Evolutionary conservation across 1,140 invertebrate genomes (phyloP).

Genomic region (Dysdera silvatica): DNA sequence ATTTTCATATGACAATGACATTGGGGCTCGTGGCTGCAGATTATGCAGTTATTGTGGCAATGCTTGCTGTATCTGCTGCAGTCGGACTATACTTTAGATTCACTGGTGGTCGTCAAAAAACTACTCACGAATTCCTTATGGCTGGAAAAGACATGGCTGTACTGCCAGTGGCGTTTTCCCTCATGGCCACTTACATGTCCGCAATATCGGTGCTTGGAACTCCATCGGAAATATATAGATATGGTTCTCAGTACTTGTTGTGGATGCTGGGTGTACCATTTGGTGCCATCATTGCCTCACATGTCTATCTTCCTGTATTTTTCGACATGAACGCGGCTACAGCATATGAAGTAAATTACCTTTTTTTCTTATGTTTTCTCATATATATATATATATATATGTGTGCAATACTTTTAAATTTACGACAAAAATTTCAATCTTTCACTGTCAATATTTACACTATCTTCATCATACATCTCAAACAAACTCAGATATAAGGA

Average conservation of each 20-base stretch:
- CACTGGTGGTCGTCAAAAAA: conserved; percentile 56
- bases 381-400: too few relatives aligned
- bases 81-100: conserved; percentile 59
- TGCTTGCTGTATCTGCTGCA: conserved; percentile 40
- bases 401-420: too few relatives aligned
- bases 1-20: too few relatives aligned
- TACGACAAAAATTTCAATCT: too few relatives aligned
- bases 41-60: conserved; percentile 57
- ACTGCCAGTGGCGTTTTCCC: conserved; percentile 68
- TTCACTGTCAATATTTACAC: too few relatives aligned
- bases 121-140: conserved; percentile 68
- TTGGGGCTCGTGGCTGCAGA: conserved; percentile 44
- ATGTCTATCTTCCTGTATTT: conserved; percentile 80
- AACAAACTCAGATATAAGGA: too few relatives aligned
- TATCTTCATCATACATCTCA: too few relatives aligned
- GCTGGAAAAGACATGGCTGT: conserved; percentile 72
- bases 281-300: conserved; percentile 68
- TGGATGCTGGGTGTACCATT: conserved; percentile 39
- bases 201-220: conserved; percentile 47
- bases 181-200: conserved; percentile 57
- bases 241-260: conserved; percentile 38
- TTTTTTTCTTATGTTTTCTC: too few relatives aligned
- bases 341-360: conserved; percentile 67
- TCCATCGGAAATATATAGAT: conserved; percentile 40
- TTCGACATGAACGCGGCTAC: conserved; percentile 78